These are phyloP conservation scores for Bettongia penicillata DNA, from an alignment of 2,113 vertebrate genomes.

Conservation along the genomic window DNA sequence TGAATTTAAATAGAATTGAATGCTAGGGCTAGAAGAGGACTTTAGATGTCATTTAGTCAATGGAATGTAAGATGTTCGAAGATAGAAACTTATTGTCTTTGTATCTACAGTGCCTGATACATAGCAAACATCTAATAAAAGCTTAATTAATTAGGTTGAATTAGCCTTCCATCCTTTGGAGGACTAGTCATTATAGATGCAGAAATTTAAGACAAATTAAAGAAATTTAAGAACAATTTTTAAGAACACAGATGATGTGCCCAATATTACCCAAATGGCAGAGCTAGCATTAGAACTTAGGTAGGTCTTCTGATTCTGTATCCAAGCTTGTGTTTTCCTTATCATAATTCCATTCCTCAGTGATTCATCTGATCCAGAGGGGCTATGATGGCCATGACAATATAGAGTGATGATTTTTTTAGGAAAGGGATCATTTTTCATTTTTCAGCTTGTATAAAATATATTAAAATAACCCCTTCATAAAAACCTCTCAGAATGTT, in stretches of 20 bases:
- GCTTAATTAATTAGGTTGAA: not conserved
- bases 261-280: not conserved
- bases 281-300: not conserved
- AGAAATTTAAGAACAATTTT: no score
- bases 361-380: constrained; percentile 51
- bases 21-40: not conserved
- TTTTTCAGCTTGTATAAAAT: constrained; percentile 17
- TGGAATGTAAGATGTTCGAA: not conserved
- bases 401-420: constrained; percentile 10
- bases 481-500: constrained; percentile 33
- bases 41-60: not conserved
- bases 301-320: not conserved
- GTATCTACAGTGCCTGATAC: not conserved
- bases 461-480: not conserved
- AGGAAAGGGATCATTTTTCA: constrained; percentile 21
- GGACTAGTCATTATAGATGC: not conserved
- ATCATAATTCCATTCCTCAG: constrained; percentile 49
- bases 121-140: not conserved
- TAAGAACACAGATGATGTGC: not conserved
- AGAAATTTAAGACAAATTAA: not conserved
- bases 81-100: not conserved
- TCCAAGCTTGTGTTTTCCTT: not conserved
- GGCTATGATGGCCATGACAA: constrained; percentile 1
- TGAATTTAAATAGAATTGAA: not conserved
- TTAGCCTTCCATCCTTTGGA: not conserved